Percentiles rank a stretch among this genome's conserved stretches.
Conservation (phyloP, 2,797 vertebrate genomes). For the Synanceia verrucosa region DNA sequence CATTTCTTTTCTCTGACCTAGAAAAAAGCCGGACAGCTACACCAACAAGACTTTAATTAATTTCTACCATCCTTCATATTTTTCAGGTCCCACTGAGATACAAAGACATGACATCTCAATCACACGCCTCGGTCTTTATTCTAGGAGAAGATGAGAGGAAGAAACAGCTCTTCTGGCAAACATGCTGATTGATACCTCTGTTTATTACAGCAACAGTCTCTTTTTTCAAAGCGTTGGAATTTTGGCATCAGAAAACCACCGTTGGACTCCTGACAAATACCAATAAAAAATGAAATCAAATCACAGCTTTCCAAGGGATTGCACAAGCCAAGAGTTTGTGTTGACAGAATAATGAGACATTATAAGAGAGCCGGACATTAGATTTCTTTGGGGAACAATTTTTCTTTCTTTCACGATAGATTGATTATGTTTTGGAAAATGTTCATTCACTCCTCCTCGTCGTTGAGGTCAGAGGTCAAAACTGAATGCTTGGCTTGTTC, state of each 20-base stretch:
- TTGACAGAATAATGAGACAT: constrained; percentile 55
- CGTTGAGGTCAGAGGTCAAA: constrained; percentile 25
- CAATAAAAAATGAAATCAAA: constrained; percentile 28
- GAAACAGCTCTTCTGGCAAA: constrained; percentile 24
- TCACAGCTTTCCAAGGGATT: constrained; percentile 5
- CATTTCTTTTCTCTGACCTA: not conserved
- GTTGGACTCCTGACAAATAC: constrained; percentile 34
- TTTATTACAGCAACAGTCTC: constrained; percentile 23
- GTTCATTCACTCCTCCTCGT: constrained; percentile 16
- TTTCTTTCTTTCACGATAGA: constrained; percentile 36
- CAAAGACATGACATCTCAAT: constrained; percentile 1
- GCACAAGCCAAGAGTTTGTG: constrained; percentile 19
- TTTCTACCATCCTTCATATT: not conserved
- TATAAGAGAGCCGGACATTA: constrained; percentile 24
- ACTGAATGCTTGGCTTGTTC: constrained; percentile 6
- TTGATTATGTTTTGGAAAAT: constrained; percentile 48
- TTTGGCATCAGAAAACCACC: constrained; percentile 12
- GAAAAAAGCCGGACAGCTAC: not conserved
- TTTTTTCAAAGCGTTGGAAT: constrained; percentile 20
- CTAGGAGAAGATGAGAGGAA: constrained; percentile 10
- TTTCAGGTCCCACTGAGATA: not conserved
- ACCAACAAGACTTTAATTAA: not conserved
- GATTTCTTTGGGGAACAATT: constrained; percentile 34
- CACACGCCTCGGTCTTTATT: not conserved
- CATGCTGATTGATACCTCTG: constrained; percentile 31